Evolutionary conservation across 2,888 invertebrate species (phyloP).

Genomic region (Ichneumon xanthorius): DNA sequence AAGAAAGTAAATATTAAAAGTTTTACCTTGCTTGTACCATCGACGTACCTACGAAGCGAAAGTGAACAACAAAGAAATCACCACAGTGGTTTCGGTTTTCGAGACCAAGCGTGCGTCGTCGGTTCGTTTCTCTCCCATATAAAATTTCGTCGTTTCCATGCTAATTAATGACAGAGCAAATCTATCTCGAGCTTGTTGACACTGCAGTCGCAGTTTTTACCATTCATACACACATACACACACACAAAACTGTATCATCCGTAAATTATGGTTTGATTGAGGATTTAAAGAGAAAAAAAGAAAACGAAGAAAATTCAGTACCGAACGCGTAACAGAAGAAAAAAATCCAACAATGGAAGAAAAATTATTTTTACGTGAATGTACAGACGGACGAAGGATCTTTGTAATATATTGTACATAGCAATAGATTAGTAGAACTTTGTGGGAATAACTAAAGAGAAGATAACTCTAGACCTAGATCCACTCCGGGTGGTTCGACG

Average conservation of each 20-base stretch:
- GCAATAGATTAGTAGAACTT: constrained; percentile 77
- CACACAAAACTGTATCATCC: constrained; percentile 16
- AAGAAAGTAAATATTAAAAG: constrained; percentile 43
- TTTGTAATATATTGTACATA: constrained; percentile 84
- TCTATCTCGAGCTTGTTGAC: constrained; percentile 12
- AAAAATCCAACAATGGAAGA: constrained; percentile 54
- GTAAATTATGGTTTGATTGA: constrained; percentile 22
- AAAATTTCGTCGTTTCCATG: constrained; percentile 50
- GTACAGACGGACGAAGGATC: constrained; percentile 77
- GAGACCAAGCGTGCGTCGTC: constrained; percentile 2
- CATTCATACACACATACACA: not conserved
- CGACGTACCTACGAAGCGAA: constrained; percentile 1
- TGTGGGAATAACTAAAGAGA: constrained; percentile 61
- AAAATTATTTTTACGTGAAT: constrained; percentile 78
- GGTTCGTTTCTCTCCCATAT: constrained; percentile 25
- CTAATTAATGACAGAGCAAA: constrained; percentile 41
- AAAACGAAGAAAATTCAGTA: constrained; percentile 23
- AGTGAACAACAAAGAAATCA: constrained; percentile 5
- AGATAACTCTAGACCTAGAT: constrained; percentile 35
- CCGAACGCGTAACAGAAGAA: constrained; percentile 23
- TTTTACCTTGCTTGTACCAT: constrained; percentile 32
- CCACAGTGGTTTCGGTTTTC: constrained; percentile 35
- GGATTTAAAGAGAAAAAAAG: not conserved
- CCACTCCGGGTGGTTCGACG: not conserved
- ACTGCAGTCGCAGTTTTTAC: constrained; percentile 47